Evolutionary conservation across 2,113 vertebrate species (phyloP).

Genomic region (Noctilio leporinus): DNA sequence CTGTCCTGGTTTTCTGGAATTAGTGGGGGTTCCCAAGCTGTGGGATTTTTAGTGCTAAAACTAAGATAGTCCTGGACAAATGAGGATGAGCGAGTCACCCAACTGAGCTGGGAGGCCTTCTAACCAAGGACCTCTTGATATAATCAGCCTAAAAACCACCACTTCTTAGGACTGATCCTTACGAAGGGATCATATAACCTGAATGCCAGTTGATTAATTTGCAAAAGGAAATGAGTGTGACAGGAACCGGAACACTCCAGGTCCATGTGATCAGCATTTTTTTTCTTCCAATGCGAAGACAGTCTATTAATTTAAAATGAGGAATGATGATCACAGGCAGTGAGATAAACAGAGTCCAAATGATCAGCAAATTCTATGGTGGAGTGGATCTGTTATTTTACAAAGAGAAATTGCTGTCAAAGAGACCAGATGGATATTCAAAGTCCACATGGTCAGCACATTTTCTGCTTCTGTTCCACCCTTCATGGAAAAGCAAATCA

Average conservation of each 20-base stretch:
- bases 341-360: neutral
- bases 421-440: accelerated
- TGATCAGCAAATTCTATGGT: conserved; percentile 35
- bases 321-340: neutral
- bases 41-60: neutral
- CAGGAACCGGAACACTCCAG: neutral
- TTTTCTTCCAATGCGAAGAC: conserved; percentile 5
- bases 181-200: neutral
- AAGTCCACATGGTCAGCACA: neutral
- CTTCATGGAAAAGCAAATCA: neutral
- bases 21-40: neutral
- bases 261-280: conserved; percentile 34
- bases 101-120: neutral
- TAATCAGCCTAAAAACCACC: neutral
- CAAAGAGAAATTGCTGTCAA: neutral
- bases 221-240: neutral
- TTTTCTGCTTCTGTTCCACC: neutral
- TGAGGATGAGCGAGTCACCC: neutral
- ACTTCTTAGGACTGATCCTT: neutral
- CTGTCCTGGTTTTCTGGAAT: neutral
- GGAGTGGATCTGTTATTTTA: conserved; percentile 29
- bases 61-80: neutral
- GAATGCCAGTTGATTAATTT: conserved; percentile 27
- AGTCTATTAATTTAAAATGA: conserved; percentile 37
- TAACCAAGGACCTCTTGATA: neutral